Evolutionary conservation across 2,113 vertebrate genomes (phyloP).

Genomic region (Cololabis saira): DNA sequence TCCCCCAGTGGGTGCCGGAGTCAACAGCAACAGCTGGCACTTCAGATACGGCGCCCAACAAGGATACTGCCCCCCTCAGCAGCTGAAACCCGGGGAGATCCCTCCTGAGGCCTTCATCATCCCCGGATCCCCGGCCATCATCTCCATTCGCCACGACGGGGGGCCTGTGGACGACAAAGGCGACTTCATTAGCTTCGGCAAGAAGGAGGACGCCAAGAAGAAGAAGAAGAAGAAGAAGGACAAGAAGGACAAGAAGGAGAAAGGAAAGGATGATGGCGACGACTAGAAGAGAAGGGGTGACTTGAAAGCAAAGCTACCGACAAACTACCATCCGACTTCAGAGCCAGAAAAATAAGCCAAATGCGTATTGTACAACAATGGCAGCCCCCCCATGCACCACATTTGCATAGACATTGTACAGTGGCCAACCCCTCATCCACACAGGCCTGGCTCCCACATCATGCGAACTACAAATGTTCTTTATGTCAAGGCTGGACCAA

Average conservation of each 20-base stretch:
- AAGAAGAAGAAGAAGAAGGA: conserved; percentile 91
- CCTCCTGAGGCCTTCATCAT: conserved; percentile 99
- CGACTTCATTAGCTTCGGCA: conserved; percentile 99
- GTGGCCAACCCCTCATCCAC: conserved; percentile 62
- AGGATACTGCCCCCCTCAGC: conserved; percentile 85
- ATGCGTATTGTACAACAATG: conserved; percentile 57
- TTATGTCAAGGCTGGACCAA: conserved; percentile 62
- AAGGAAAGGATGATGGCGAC: conserved; percentile 93
- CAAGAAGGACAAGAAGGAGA: conserved; percentile 91
- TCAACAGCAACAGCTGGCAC: conserved; percentile 99
- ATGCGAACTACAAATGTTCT: conserved; percentile 47
- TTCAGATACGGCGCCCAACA: conserved; percentile 93
- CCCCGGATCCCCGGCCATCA: conserved; percentile 98
- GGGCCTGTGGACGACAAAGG: conserved; percentile 93
- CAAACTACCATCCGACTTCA: conserved; percentile 59
- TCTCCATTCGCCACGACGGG: conserved; percentile 95
- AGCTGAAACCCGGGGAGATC: conserved; percentile 93
- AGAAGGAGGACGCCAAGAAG: conserved; percentile 99
- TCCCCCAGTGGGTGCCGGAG: conserved; percentile 95
- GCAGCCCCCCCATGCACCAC: conserved; percentile 56
- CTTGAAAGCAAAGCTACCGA: conserved; percentile 68
- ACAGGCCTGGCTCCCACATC: conserved; percentile 36
- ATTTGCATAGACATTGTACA: conserved; percentile 71
- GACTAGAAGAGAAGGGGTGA: conserved; percentile 81
- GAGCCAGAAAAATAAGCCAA: conserved; percentile 72